These are phyloP conservation scores for Aselliscus stoliczkanus DNA, from an alignment of 2,797 vertebrate species.

Conservation along the genomic window DNA sequence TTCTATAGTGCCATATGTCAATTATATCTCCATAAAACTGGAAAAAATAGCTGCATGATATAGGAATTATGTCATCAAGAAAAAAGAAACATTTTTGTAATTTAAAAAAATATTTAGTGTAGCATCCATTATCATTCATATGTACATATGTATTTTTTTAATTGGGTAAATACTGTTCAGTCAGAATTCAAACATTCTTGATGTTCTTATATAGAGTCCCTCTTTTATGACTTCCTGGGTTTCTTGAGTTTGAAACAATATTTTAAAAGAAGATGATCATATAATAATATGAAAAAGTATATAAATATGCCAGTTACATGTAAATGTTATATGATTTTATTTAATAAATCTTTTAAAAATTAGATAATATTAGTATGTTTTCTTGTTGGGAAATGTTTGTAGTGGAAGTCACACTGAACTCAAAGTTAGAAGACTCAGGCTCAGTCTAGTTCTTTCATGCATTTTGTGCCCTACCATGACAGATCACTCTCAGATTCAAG, in stretches of 20 bases:
- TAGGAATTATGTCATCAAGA: not conserved
- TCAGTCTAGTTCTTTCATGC: accelerated
- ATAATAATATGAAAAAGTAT: not conserved
- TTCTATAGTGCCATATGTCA: not conserved
- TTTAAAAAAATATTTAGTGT: not conserved
- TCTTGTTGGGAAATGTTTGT: not conserved
- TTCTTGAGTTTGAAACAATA: not conserved
- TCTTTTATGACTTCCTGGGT: not conserved
- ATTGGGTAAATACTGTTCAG: not conserved
- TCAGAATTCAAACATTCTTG: not conserved
- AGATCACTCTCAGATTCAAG: not conserved
- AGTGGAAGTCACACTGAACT: not conserved
- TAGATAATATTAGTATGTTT: not conserved
- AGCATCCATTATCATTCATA: not conserved
- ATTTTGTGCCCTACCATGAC: not conserved
- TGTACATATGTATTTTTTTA: not conserved
- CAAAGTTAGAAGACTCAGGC: not conserved
- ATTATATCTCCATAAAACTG: not conserved
- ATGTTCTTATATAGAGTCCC: not conserved
- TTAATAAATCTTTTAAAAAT: not conserved
- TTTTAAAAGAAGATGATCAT: not conserved
- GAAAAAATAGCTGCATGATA: not conserved
- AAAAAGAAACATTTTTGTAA: not conserved
- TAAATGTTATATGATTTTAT: not conserved
- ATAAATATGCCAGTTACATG: not conserved